Percentiles rank a stretch among this genome's conserved stretches.
These are phyloP conservation scores for Drosophila serrata DNA, from an alignment of 1,140 invertebrate species.

Conservation along the genomic window DNA sequence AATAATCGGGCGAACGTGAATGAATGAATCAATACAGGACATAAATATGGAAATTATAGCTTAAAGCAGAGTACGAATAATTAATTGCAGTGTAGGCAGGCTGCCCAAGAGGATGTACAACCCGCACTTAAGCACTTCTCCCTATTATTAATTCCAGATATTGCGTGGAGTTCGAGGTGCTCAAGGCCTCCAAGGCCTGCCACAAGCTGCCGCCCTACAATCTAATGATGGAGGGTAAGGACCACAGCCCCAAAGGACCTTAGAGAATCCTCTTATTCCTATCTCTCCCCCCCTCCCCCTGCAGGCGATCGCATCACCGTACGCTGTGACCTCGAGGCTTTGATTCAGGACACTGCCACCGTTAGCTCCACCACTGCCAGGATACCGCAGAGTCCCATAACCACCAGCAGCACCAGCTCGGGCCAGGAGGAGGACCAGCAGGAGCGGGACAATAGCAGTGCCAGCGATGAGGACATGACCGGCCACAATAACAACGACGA, in stretches of 20 bases:
- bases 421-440: conserved; percentile 28
- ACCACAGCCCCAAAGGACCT: accelerated
- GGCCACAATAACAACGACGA: conserved; percentile 29
- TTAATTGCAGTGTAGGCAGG: conserved; percentile 3
- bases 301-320: conserved; percentile 91
- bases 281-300: neutral
- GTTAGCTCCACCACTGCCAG: conserved; percentile 12
- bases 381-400: conserved; percentile 11
- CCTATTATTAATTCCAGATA: conserved; percentile 88
- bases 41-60: conserved; percentile 16
- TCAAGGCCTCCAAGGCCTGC: conserved; percentile 92
- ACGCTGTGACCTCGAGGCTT: conserved; percentile 91
- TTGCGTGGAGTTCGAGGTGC: conserved; percentile 92
- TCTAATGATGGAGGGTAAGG: conserved; percentile 90
- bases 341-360: conserved; percentile 86
- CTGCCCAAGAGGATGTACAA: no score
- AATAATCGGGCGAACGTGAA: conserved; percentile 21
- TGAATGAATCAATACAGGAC: neutral
- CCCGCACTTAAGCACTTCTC: neutral
- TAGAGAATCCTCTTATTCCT: neutral
- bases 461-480: conserved; percentile 23
- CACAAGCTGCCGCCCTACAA: conserved; percentile 90
- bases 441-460: conserved; percentile 33
- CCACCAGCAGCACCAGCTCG: conserved; percentile 28
- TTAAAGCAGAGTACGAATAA: neutral